Evolutionary conservation across 1,140 invertebrate genomes (phyloP).

Genomic region (Drosophila ficusphila): DNA sequence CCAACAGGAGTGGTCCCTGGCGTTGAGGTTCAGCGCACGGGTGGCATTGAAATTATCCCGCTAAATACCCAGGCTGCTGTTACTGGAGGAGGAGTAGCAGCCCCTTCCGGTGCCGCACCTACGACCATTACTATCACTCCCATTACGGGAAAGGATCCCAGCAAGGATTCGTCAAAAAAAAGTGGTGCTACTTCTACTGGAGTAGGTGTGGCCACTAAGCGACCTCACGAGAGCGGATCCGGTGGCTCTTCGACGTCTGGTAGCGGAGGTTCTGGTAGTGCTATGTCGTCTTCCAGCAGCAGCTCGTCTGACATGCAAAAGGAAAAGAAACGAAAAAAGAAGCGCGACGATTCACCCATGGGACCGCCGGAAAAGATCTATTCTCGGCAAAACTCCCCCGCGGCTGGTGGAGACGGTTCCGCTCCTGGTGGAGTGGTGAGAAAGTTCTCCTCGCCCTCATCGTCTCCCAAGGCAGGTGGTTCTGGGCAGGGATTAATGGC

Average conservation of each 20-base stretch:
- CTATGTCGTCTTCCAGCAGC: constrained; percentile 74
- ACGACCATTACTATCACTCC: constrained; percentile 92
- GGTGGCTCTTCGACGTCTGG: constrained; percentile 21
- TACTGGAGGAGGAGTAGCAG: not conserved
- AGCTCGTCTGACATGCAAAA: constrained; percentile 86
- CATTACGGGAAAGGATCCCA: constrained; percentile 85
- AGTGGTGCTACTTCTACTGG: constrained; percentile 27
- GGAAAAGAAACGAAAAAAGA: constrained; percentile 92
- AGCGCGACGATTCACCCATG: constrained; percentile 91
- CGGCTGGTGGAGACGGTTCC: constrained; percentile 75
- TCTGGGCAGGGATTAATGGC: constrained; percentile 41
- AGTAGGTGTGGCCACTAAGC: constrained; percentile 32
- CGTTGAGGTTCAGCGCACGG: constrained; percentile 72
- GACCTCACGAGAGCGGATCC: constrained; percentile 50
- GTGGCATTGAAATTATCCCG: constrained; percentile 87
- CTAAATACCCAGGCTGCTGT: constrained; percentile 44
- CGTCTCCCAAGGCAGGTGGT: constrained; percentile 86
- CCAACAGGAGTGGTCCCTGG: not conserved
- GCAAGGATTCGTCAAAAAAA: constrained; percentile 49
- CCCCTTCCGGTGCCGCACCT: constrained; percentile 35
- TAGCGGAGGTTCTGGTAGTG: constrained; percentile 11
- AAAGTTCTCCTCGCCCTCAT: constrained; percentile 80
- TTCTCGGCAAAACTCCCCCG: constrained; percentile 78
- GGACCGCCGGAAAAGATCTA: constrained; percentile 92
- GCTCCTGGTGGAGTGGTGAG: constrained; percentile 53